Base-by-base conservation (phyloP, 1,140 invertebrate species). In the Luehdorfia chinensis region DNA sequence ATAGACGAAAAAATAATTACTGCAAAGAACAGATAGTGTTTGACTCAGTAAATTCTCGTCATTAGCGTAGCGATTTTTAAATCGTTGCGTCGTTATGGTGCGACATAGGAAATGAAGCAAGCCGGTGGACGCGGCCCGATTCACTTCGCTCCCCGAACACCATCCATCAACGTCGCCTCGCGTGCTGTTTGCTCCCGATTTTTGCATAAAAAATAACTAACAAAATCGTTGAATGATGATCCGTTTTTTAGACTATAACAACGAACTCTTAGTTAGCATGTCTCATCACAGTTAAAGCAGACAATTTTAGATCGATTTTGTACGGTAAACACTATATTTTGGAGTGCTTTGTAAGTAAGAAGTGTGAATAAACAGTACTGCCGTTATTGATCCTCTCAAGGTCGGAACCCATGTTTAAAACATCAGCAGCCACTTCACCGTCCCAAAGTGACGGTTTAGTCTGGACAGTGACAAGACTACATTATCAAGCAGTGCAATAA, bases 181-280 rank as follows among this genome's bases (percentile, higher is more conserved):
- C 23, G 37, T 47, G 55, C 62, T 66, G 60, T 68, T 64, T 60
- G 61, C 59, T 62, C 66, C 71, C 67, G 70, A 74, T 75, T 77
- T 79, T 75, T 74, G 70, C 69, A 76, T 76, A 70, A 69, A 73
- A n/a, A 67, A 76, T 76, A 75, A 68, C 56, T 59, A 53, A 8
- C 21, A 8, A 23, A 23, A 6, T 21, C 19, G 2, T 2, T 21
- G 19, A 21, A 21, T 21, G 6, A 21, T 21, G n/a, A n/a, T n/a
- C n/a, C n/a, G n/a, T n/a, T n/a, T n/a, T n/a, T n/a, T n/a, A n/a
- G n/a, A n/a, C n/a, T n/a, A n/a, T n/a, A n/a, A n/a, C n/a, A n/a
- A n/a, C n/a, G n/a, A n/a, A n/a, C n/a, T n/a, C n/a, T n/a, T n/a
- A n/a, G n/a, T n/a, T n/a, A n/a, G n/a, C n/a, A n/a, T n/a, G n/a